These are phyloP conservation scores for Albula goreensis DNA, from an alignment of 2,113 vertebrate genomes.

Conservation along the genomic window DNA sequence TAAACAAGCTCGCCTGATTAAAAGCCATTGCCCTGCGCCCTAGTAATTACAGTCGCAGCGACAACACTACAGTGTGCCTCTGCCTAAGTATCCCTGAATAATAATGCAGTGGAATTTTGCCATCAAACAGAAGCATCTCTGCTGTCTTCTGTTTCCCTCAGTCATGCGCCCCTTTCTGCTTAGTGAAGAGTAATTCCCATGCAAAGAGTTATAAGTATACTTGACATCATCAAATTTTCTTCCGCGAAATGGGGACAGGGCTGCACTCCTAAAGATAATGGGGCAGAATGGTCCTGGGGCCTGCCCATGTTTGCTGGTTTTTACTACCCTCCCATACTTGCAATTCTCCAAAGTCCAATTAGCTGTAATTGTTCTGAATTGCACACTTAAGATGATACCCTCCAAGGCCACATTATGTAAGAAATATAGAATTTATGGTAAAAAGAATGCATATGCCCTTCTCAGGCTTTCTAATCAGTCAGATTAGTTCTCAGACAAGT, in stretches of 20 bases:
- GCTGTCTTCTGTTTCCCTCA: background rate
- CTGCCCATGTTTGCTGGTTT: background rate
- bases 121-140: background rate
- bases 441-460: background rate
- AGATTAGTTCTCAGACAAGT: background rate
- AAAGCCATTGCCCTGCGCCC: background rate
- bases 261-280: too few species aligned
- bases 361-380: background rate
- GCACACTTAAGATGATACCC: background rate
- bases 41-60: background rate
- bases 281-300: too few species aligned
- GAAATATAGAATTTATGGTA: background rate
- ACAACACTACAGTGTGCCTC: background rate
- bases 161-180: too few species aligned
- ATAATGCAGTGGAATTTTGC: background rate
- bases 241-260: too few species aligned
- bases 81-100: background rate
- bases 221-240: too few species aligned
- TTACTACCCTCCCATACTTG: background rate
- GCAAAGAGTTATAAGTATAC: too few species aligned
- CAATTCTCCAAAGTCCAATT: background rate
- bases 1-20: background rate
- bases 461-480: background rate
- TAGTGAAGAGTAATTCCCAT: too few species aligned
- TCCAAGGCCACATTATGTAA: background rate